These are phyloP conservation scores for Chlorodrepanis virens DNA, from an alignment of 2,113 vertebrate genomes.

Conservation along the genomic window DNA sequence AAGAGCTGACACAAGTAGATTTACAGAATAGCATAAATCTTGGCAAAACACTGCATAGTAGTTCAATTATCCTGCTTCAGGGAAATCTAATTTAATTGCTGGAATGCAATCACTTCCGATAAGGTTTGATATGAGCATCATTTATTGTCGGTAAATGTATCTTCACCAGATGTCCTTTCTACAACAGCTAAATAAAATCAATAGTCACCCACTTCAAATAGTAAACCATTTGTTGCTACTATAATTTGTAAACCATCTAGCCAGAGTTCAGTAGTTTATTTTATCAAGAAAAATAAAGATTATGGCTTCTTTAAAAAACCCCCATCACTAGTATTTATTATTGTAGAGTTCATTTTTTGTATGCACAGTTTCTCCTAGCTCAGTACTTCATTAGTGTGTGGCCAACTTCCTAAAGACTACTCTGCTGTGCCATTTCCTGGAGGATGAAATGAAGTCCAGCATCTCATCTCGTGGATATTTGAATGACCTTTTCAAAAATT, in stretches of 20 bases:
- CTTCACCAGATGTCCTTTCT: slow-evolving; percentile 38
- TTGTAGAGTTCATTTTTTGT: background rate
- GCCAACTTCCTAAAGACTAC: background rate
- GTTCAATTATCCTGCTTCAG: slow-evolving; percentile 70
- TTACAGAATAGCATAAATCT: slow-evolving; percentile 66
- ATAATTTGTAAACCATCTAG: background rate
- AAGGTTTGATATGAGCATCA: slow-evolving; percentile 60
- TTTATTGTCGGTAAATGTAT: slow-evolving; percentile 50
- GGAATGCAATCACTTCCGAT: slow-evolving; percentile 63
- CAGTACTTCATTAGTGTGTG: background rate
- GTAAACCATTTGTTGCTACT: background rate
- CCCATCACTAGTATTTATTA: background rate
- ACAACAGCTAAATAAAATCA: slow-evolving; percentile 11
- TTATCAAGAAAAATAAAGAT: background rate
- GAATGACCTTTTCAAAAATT: background rate
- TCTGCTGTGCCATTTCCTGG: background rate
- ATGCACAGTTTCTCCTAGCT: background rate
- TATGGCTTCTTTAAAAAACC: background rate
- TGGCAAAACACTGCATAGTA: slow-evolving; percentile 54
- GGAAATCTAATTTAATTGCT: slow-evolving; percentile 67
- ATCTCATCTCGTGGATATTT: background rate
- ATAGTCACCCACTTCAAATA: slow-evolving; percentile 13
- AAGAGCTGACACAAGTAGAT: slow-evolving; percentile 45
- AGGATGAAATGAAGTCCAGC: background rate
- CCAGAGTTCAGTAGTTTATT: background rate